Conservation (phyloP, 2,797 vertebrate species). For the Helarctos malayanus region DNA sequence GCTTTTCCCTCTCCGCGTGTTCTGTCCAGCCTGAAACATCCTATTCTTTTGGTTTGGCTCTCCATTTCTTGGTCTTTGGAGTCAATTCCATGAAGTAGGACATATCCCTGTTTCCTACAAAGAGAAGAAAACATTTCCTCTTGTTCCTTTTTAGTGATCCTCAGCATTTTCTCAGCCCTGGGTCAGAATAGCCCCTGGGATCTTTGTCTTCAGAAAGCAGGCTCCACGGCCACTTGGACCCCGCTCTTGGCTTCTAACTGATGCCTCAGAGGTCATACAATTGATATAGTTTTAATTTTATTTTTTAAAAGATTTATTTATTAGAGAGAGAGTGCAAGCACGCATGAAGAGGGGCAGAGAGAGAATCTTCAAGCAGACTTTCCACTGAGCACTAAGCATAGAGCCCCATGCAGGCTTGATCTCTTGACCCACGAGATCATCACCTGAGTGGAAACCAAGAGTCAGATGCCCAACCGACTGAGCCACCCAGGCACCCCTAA, state of each 20-base stretch:
- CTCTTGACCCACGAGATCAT: background rate
- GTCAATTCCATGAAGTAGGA: constrained; percentile 8
- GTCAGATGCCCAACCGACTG: background rate
- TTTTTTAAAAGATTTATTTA: background rate
- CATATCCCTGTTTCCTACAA: constrained; percentile 58
- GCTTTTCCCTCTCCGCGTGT: background rate
- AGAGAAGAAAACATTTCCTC: constrained; percentile 53
- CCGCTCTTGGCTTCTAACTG: constrained; percentile 45
- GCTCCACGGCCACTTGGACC: background rate
- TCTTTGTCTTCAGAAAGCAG: constrained; percentile 42
- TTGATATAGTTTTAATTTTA: background rate
- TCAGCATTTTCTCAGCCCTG: constrained; percentile 33
- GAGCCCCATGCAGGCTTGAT: background rate
- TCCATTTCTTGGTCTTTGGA: background rate
- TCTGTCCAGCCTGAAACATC: constrained; percentile 59
- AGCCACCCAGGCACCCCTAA: background rate
- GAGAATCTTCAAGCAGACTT: background rate
- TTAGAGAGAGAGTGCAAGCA: background rate
- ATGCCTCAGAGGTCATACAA: constrained; percentile 35
- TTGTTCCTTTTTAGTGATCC: constrained; percentile 44
- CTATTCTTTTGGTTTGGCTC: constrained; percentile 42
- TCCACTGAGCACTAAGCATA: background rate
- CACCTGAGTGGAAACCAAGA: background rate
- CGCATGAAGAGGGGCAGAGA: background rate
- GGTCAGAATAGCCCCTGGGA: background rate